These are phyloP conservation scores for Ctena decussata DNA, from an alignment of 2,888 invertebrate genomes.

Conservation along the genomic window DNA sequence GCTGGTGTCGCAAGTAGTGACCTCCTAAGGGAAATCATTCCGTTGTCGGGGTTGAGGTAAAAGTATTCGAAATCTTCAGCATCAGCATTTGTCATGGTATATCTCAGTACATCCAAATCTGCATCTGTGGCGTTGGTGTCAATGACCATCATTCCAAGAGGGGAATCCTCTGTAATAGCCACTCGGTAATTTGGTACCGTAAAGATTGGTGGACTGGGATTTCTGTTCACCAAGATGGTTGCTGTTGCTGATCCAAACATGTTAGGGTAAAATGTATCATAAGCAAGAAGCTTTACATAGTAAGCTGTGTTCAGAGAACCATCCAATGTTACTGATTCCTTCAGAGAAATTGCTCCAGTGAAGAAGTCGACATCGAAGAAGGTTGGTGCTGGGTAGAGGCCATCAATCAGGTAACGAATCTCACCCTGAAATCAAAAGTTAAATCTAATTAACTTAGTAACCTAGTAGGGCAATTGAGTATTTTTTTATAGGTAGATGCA, in stretches of 20 bases:
- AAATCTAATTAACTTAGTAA: too few relatives aligned
- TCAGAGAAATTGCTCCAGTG: conserved; percentile 68
- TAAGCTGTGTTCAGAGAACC: conserved; percentile 67
- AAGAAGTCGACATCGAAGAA: conserved; percentile 76
- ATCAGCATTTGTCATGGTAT: conserved; percentile 41
- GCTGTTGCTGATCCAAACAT: conserved; percentile 73
- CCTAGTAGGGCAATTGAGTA: too few relatives aligned
- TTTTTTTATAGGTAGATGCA: too few relatives aligned
- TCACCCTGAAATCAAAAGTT: conserved; percentile 69
- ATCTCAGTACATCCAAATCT: conserved; percentile 71
- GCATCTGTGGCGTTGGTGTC: conserved; percentile 76
- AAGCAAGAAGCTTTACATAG: conserved; percentile 70
- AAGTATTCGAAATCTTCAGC: conserved; percentile 59
- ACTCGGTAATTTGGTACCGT: conserved; percentile 51
- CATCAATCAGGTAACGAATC: conserved; percentile 76
- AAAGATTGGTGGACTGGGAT: conserved; percentile 79
- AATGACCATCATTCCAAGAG: conserved; percentile 72
- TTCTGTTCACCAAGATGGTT: conserved; percentile 79
- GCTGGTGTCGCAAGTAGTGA: conserved; percentile 31
- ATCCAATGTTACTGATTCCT: conserved; percentile 66
- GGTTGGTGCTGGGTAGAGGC: conserved; percentile 76
- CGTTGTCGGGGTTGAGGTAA: conserved; percentile 77
- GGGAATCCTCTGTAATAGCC: conserved; percentile 69
- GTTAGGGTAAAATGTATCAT: conserved; percentile 78
- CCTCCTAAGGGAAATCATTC: conserved; percentile 69